Evolutionary conservation across 1,140 invertebrate species (phyloP).

Genomic region (Trinorchestia longiramus): DNA sequence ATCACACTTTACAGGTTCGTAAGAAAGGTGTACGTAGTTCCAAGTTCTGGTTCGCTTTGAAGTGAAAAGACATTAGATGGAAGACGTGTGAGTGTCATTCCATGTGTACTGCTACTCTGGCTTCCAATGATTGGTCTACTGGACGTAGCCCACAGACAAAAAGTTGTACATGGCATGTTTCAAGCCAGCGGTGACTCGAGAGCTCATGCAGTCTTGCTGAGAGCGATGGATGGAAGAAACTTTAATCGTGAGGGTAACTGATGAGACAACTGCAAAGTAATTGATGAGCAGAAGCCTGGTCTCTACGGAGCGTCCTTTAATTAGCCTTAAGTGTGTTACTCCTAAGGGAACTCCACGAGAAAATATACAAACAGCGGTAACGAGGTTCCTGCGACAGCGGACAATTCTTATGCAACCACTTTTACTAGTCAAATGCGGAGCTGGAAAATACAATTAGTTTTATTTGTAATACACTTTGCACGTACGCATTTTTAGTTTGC

Average conservation of each 20-base stretch:
- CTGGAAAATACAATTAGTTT: not conserved
- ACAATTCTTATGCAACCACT: not conserved
- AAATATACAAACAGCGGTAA: not conserved
- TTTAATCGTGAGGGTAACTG: conserved; percentile 24
- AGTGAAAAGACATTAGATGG: not conserved
- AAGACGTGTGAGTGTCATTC: not conserved
- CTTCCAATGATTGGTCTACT: not conserved
- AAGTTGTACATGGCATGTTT: not conserved
- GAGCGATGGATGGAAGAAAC: conserved; percentile 15
- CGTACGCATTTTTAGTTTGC: not conserved
- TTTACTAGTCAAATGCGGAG: not conserved
- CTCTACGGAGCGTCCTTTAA: conserved; percentile 12
- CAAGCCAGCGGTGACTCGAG: not conserved
- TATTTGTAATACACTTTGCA: not conserved
- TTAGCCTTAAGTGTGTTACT: conserved; percentile 20
- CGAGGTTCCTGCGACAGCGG: not conserved
- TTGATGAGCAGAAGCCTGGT: not conserved
- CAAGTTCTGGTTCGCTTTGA: not conserved
- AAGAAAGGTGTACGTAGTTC: not conserved
- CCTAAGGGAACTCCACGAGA: not conserved
- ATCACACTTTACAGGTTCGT: no score
- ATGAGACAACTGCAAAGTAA: conserved; percentile 39
- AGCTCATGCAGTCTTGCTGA: not conserved
- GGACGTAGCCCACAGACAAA: no score
- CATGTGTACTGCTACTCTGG: not conserved